Conservation (phyloP, 2,113 vertebrate species). For the Semnornis frantzii region DNA sequence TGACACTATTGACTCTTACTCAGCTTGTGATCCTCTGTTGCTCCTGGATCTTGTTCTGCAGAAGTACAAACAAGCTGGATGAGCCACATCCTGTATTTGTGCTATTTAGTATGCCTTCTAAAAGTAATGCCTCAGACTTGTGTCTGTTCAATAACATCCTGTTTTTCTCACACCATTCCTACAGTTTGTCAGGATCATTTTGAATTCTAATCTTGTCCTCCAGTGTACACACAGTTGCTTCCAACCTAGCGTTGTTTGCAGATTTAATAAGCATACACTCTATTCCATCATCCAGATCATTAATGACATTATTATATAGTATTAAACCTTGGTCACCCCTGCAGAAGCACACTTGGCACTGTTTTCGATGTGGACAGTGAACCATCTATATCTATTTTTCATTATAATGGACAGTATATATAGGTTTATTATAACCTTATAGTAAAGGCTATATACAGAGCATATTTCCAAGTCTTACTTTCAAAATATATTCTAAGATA, state of each 20-base stretch:
- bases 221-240: not conserved
- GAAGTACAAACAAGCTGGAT: conserved; percentile 6
- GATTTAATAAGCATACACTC: conserved; percentile 27
- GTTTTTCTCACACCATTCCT: conserved; percentile 28
- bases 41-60: conserved; percentile 23
- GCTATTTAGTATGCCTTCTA: not conserved
- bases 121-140: not conserved
- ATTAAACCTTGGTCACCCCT: not conserved
- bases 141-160: not conserved
- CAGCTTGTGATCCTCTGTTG: conserved; percentile 18
- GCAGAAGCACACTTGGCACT: not conserved
- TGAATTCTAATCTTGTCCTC: conserved; percentile 38
- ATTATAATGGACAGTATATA: not conserved
- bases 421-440: not conserved
- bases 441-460: not conserved
- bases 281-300: conserved; percentile 18
- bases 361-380: not conserved
- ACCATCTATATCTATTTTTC: not conserved
- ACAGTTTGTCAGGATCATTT: conserved; percentile 11
- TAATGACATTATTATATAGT: not conserved
- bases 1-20: conserved; percentile 33
- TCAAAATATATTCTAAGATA: not conserved
- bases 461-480: not conserved
- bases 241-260: conserved; percentile 5
- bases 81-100: conserved; percentile 14